These are phyloP conservation scores for Hemithea aestivaria DNA, from an alignment of 2,888 invertebrate species.

Conservation along the genomic window DNA sequence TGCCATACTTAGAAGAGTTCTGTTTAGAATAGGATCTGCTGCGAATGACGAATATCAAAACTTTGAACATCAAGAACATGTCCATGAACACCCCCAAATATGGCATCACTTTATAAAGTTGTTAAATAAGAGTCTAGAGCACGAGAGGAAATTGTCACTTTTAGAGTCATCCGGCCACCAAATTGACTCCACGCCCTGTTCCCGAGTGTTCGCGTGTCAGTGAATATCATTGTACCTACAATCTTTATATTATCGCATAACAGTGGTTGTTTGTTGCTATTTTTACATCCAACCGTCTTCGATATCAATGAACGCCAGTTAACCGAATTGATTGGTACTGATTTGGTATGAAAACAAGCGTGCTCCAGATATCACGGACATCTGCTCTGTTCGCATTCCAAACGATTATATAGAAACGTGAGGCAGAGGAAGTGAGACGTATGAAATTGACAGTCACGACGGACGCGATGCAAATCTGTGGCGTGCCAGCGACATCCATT, in stretches of 20 bases:
- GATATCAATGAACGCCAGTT: conserved; percentile 17
- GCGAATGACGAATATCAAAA: not conserved
- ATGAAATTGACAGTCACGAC: conserved; percentile 55
- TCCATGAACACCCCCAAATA: conserved; percentile 1
- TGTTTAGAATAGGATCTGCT: conserved; percentile 1
- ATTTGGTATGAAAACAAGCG: conserved; percentile 29
- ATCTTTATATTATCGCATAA: conserved; percentile 4
- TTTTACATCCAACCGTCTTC: conserved; percentile 12
- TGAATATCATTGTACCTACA: conserved; percentile 12
- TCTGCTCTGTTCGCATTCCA: conserved; percentile 47
- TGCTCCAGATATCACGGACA: conserved; percentile 31
- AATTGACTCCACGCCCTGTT: conserved; percentile 48
- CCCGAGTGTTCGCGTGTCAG: conserved; percentile 36
- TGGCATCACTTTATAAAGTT: conserved; percentile 10
- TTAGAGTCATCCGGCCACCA: conserved; percentile 50
- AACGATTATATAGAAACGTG: conserved; percentile 46
- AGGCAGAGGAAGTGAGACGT: conserved; percentile 54
- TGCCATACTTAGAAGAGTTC: conserved; percentile 1
- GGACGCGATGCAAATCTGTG: conserved; percentile 69
- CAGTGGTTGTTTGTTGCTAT: conserved; percentile 11
- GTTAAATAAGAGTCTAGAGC: conserved; percentile 27
- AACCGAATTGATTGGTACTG: conserved; percentile 20
- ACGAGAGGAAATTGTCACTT: conserved; percentile 59
- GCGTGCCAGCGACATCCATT: conserved; percentile 49
- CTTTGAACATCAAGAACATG: no score